Evolutionary conservation across 2,113 vertebrate species (phyloP).

Genomic region (Pluvialis apricaria): DNA sequence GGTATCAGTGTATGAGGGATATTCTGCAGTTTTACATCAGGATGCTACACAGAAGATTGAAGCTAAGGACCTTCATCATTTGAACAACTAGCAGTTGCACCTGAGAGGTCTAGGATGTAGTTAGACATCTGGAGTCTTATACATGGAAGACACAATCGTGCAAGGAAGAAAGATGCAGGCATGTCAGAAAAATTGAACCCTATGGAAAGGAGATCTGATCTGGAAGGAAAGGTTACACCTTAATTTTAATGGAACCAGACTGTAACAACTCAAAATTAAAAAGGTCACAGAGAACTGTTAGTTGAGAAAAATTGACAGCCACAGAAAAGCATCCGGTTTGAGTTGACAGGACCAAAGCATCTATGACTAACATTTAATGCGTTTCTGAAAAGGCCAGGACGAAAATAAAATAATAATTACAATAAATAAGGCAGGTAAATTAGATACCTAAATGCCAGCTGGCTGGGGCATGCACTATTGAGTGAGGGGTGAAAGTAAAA

Average conservation of each 20-base stretch:
- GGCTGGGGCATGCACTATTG: background rate
- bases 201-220: background rate
- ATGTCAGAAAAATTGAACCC: background rate
- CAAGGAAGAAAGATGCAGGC: background rate
- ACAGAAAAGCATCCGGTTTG: background rate
- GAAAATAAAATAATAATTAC: background rate
- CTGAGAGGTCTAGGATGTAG: background rate
- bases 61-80: background rate
- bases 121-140: background rate
- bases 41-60: background rate
- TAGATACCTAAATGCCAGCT: background rate
- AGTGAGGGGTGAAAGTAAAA: background rate
- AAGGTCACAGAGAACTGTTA: background rate
- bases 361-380: background rate
- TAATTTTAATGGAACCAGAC: background rate
- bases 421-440: background rate
- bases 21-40: background rate
- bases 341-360: background rate
- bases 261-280: background rate
- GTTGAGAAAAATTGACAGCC: background rate
- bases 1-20: background rate
- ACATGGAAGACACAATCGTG: background rate
- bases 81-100: background rate
- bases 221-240: background rate
- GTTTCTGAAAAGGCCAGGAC: background rate